phyloP scores from a whole-genome alignment of 2,797 vertebrate genomes.

The Galagoides demidoff region DNA sequence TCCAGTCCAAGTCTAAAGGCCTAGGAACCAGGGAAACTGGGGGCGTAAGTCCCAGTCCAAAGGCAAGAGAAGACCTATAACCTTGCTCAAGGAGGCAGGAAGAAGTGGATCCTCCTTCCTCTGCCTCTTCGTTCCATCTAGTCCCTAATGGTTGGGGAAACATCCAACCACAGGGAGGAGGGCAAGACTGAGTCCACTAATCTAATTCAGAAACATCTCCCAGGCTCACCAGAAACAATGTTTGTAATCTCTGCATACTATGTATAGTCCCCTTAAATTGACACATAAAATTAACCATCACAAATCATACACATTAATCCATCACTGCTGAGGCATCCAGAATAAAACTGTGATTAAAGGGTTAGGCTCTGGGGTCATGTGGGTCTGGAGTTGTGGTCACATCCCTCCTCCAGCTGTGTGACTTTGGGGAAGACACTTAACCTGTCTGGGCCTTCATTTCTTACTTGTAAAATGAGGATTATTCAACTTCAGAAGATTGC shows the following conservation, averaged over 20 bases:
- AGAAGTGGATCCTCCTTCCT: background rate
- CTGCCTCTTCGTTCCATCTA: background rate
- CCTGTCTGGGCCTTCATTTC: background rate
- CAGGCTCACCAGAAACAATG: background rate
- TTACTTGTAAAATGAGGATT: background rate
- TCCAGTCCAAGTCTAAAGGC: background rate
- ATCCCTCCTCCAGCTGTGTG: background rate
- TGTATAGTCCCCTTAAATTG: no score
- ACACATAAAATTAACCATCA: background rate
- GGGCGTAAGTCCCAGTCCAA: background rate
- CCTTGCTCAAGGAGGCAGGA: background rate
- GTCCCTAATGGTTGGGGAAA: background rate
- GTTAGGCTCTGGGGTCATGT: background rate
- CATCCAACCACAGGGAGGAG: background rate
- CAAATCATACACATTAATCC: background rate
- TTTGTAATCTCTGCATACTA: background rate
- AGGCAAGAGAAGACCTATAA: background rate
- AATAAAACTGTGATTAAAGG: background rate
- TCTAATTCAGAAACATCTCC: background rate
- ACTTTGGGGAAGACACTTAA: background rate
- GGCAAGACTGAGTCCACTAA: background rate
- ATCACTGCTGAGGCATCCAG: background rate
- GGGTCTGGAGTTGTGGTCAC: background rate
- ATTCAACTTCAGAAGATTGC: background rate
- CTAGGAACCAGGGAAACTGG: background rate